Evolutionary conservation across 1,140 invertebrate genomes (phyloP), one percentile per base, ranked within the genome.

Genomic region (Lordiphosa mommai): DNA sequence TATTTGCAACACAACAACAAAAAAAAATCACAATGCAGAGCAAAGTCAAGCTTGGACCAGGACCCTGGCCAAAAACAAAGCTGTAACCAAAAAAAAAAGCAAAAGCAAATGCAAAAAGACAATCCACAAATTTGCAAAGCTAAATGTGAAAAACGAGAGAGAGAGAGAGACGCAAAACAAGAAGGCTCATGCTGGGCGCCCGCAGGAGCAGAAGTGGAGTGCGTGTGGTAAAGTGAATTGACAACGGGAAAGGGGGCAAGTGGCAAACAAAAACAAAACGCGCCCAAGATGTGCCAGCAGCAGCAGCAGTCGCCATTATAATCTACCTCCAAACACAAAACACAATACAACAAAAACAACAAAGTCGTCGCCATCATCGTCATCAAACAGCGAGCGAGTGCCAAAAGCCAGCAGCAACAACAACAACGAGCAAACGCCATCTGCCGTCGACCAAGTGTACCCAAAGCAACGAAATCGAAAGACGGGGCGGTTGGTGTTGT

Each of bases 181-280:
- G 44, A 16, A 61, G 57, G 74, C 65, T 69, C 56, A 73, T 65
- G 74, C 74, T 61, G 74, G 57, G 69, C 53, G 73, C 50, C 63
- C 37, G 57, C 30, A 40, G 23, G 13, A 43, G 29, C 37, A 20
- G 27, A n/a, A 36, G 51, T 7, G 16, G 12, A 48, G 53, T 48
- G 53, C 17, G 36, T 41, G 53, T 23, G 36, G 23, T 33, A 33
- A 13, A 32, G 51, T 56, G 38, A 41, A 44, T 14, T 27, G 17
- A 16, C 34, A 36, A 27, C 41, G 23, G 14, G 44, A 43, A 9
- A 47, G 13, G 13, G 12, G 27, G n/a, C n/a, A 38, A 13, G 13
- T 46, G 47, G 8, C 8, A 23, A 6, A 23, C 20, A 23, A 23
- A 23, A 23, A 23, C 20, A 23, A 51, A 23, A 23, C 20, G 20